Conservation (phyloP, 2,888 invertebrate genomes). For the Therioaphis trifolii region DNA sequence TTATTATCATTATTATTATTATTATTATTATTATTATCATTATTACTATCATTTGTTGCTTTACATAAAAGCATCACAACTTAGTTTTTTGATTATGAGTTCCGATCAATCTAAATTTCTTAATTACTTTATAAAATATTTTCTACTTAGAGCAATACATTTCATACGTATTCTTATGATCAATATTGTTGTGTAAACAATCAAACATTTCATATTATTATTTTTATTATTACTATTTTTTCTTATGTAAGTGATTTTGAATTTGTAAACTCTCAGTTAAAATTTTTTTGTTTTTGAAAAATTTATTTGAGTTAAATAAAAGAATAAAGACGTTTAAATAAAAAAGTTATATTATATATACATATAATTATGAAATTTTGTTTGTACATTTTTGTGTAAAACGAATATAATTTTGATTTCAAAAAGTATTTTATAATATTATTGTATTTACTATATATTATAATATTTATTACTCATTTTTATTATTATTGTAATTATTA, state of each 20-base stretch:
- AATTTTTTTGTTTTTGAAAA: slow-evolving; percentile 51
- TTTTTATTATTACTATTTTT: slow-evolving; percentile 31
- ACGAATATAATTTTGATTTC: slow-evolving; percentile 50
- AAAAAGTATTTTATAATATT: slow-evolving; percentile 57
- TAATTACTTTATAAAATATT: slow-evolving; percentile 5
- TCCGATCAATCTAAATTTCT: slow-evolving; percentile 46
- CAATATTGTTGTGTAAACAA: slow-evolving; percentile 45
- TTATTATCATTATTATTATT: neutral
- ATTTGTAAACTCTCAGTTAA: slow-evolving; percentile 28
- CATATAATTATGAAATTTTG: slow-evolving; percentile 19
- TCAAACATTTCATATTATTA: slow-evolving; percentile 45
- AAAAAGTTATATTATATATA: slow-evolving; percentile 19
- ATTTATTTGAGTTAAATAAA: slow-evolving; percentile 50
- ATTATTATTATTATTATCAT: slow-evolving; percentile 13
- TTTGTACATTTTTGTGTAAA: slow-evolving; percentile 54
- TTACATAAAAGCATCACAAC: neutral
- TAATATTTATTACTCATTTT: slow-evolving; percentile 30
- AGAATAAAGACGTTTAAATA: slow-evolving; percentile 24
- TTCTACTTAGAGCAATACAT: slow-evolving; percentile 33
- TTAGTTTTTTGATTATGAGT: slow-evolving; percentile 21
- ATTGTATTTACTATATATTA: slow-evolving; percentile 37
- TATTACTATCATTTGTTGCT: slow-evolving; percentile 12
- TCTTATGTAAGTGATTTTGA: slow-evolving; percentile 3
- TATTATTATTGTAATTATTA: slow-evolving; percentile 45
- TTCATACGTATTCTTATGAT: slow-evolving; percentile 14